Evolutionary conservation across 2,113 vertebrate species (phyloP).

Genomic region (Osmerus eperlanus): DNA sequence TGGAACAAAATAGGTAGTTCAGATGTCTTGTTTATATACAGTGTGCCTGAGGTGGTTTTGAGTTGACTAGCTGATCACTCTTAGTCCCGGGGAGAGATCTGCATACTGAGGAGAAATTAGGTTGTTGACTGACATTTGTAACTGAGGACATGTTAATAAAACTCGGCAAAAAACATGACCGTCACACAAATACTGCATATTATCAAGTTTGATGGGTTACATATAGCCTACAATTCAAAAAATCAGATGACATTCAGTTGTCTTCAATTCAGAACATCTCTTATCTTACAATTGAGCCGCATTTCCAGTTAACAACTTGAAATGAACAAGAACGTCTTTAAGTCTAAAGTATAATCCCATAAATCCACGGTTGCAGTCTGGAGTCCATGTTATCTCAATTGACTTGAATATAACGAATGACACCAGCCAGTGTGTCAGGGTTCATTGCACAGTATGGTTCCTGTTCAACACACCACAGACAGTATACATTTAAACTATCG

Average conservation of each 20-base stretch:
- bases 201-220: conserved; percentile 20
- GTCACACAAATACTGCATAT: conserved; percentile 42
- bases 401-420: conserved; percentile 52
- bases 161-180: neutral
- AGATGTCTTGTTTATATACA: no score
- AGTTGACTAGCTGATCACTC: conserved; percentile 18
- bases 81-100: conserved; percentile 23
- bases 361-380: neutral
- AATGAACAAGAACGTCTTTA: conserved; percentile 64
- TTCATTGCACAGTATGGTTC: no score
- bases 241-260: conserved; percentile 39
- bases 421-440: no score
- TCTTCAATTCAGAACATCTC: conserved; percentile 3
- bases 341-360: conserved; percentile 25
- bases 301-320: conserved; percentile 30
- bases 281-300: conserved; percentile 7
- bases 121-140: neutral
- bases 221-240: conserved; percentile 24
- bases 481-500: no score
- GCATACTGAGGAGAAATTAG: conserved; percentile 30
- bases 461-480: no score
- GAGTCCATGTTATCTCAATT: no score
- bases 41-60: conserved; percentile 41
- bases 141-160: neutral
- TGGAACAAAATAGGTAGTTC: no score